Conservation (phyloP, 2,797 vertebrate genomes). For the Paratrypauchen microcephalus region DNA sequence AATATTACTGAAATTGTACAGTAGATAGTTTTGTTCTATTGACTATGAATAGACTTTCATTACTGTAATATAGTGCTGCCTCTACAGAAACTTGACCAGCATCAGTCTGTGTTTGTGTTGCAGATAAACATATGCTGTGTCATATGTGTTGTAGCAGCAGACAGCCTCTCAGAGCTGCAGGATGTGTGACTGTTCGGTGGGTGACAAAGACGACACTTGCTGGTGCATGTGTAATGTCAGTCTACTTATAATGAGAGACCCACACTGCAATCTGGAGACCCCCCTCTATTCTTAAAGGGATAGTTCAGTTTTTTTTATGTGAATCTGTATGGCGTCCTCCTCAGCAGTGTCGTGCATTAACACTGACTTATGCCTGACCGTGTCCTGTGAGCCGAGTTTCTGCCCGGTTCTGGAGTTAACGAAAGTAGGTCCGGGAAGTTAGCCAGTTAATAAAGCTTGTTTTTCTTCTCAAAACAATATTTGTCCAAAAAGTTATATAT, state of each 20-base stretch:
- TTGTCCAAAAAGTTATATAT: too few relatives aligned
- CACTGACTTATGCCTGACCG: too few relatives aligned
- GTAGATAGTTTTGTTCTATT: not conserved
- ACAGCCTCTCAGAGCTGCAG: constrained; percentile 10
- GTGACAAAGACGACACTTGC: not conserved
- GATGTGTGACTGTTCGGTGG: constrained; percentile 1
- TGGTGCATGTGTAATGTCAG: constrained; percentile 1
- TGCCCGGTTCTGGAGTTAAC: too few relatives aligned
- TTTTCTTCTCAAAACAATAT: too few relatives aligned
- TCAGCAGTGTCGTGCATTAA: too few relatives aligned
- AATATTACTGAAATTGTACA: not conserved
- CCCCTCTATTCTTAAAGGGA: not conserved
- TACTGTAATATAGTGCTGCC: not conserved
- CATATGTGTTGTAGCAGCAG: constrained; percentile 13
- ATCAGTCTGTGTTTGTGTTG: constrained; percentile 9
- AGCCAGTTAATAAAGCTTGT: too few relatives aligned
- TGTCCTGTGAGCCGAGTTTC: too few relatives aligned
- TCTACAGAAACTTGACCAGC: constrained; percentile 5
- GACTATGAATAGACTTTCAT: not conserved
- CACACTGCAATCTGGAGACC: constrained; percentile 46
- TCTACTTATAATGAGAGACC: constrained; percentile 63
- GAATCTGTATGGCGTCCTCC: too few relatives aligned
- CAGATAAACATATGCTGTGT: constrained; percentile 28
- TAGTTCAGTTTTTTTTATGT: too few relatives aligned
- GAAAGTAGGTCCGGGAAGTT: too few relatives aligned